phyloP scores from a whole-genome alignment of 1,140 invertebrate genomes.

The Protaetia brevitarsis region DNA sequence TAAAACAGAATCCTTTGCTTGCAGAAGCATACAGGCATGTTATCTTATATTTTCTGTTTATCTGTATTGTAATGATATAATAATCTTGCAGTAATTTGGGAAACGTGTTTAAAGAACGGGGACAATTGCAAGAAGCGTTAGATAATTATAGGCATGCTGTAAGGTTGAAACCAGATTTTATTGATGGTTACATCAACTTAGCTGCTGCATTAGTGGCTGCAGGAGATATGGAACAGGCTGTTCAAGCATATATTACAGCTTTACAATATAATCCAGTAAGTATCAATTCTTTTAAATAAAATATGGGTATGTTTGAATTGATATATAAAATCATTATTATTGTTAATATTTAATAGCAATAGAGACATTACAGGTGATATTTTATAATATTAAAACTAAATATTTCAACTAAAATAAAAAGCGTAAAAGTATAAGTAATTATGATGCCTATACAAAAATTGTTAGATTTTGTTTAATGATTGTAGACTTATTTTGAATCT shows the following conservation, averaged over 20 bases:
- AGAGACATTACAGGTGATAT: background rate
- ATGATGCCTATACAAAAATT: no score
- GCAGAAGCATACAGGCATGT: conserved; percentile 90
- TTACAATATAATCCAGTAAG: conserved; percentile 98
- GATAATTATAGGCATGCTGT: conserved; percentile 98
- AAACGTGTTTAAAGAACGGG: conserved; percentile 97
- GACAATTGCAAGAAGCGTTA: conserved; percentile 91
- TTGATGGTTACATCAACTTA: conserved; percentile 99
- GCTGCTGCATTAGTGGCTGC: conserved; percentile 96
- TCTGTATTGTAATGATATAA: conserved; percentile 19
- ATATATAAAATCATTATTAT: no score
- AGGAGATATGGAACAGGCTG: conserved; percentile 98
- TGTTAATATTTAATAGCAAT: background rate
- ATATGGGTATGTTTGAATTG: no score
- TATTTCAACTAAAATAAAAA: background rate
- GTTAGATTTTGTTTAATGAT: no score
- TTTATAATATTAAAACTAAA: background rate
- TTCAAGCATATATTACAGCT: conserved; percentile 97
- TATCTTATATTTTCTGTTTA: background rate
- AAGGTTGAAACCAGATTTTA: conserved; percentile 98
- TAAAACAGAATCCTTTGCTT: conserved; percentile 95
- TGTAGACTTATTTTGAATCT: no score
- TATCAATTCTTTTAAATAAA: conserved; percentile 34
- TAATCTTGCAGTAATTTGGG: conserved; percentile 82
- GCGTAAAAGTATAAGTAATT: no score